Conservation (phyloP, 2,888 invertebrate species). For the Coremacera marginata region DNA sequence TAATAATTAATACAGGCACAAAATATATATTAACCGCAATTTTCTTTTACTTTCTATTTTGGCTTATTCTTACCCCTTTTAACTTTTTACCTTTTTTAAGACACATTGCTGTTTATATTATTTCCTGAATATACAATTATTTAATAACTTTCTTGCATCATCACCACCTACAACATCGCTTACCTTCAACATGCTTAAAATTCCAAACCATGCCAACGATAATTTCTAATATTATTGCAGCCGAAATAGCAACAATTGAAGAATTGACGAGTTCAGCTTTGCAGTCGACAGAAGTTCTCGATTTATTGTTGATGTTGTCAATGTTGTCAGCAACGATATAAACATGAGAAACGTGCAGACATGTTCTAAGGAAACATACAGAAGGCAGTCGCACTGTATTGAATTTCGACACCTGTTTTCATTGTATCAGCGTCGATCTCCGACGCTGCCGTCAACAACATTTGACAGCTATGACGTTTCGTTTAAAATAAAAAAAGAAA, state of each 20-base stretch:
- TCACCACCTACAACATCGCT: too few species aligned
- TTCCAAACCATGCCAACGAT: background rate
- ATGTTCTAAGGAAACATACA: background rate
- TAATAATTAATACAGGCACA: too few species aligned
- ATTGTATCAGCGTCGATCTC: background rate
- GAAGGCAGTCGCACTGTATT: background rate
- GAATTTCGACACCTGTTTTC: constrained; percentile 31
- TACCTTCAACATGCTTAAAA: too few species aligned
- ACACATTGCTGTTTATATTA: too few species aligned
- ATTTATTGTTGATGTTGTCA: constrained; percentile 17
- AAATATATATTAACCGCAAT: too few species aligned
- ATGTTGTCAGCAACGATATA: constrained; percentile 12
- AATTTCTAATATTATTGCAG: constrained; percentile 22
- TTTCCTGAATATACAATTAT: too few species aligned
- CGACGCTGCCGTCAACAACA: background rate
- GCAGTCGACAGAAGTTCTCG: background rate
- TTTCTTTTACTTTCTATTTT: too few species aligned
- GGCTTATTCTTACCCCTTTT: too few species aligned
- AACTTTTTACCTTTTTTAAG: too few species aligned
- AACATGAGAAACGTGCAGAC: constrained; percentile 19
- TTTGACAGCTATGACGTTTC: constrained; percentile 18
- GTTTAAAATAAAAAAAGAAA: background rate
- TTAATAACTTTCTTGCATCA: too few species aligned
- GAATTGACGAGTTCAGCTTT: constrained; percentile 31
- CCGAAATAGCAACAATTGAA: constrained; percentile 19